phyloP scores from a whole-genome alignment of 2,888 invertebrate genomes.

The Lepidocyrtinus sp. region DNA sequence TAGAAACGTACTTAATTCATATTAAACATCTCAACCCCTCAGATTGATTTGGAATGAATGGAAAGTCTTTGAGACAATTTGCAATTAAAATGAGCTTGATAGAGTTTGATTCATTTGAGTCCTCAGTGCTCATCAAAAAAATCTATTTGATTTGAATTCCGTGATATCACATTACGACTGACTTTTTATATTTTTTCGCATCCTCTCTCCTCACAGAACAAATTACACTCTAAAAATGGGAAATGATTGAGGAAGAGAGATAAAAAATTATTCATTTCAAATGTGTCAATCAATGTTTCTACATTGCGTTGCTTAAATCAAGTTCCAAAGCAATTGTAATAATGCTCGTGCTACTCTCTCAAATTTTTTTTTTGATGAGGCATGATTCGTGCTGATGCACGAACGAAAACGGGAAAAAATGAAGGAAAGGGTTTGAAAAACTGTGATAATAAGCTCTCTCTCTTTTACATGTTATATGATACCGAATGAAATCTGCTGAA shows the following conservation, averaged over 20 bases:
- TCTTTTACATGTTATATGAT: constrained; percentile 5
- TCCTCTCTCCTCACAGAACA: background rate
- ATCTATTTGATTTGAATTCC: background rate
- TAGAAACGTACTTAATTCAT: too few relatives aligned
- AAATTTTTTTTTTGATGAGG: background rate
- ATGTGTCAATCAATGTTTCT: constrained; percentile 64
- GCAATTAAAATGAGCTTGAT: constrained; percentile 56
- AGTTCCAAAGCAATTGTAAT: constrained; percentile 22
- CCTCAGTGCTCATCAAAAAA: too few relatives aligned
- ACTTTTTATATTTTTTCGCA: background rate
- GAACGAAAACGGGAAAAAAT: constrained; percentile 31
- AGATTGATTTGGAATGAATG: too few relatives aligned
- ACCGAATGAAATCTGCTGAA: background rate
- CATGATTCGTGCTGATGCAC: constrained; percentile 33
- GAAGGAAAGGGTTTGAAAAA: constrained; percentile 24
- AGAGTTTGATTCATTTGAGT: too few relatives aligned
- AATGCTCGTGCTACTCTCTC: constrained; percentile 7
- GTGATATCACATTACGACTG: background rate
- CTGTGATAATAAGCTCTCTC: constrained; percentile 12
- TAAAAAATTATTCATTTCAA: constrained; percentile 67
- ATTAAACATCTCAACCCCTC: too few relatives aligned
- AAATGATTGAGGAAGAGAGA: constrained; percentile 56
- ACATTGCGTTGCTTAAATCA: constrained; percentile 16
- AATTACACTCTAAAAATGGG: constrained; percentile 54
- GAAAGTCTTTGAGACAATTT: constrained; percentile 9